A percentile compares a stretch with the other conserved stretches of the same genome.
phyloP scores from a whole-genome alignment of 1,140 invertebrate genomes.

The Schlechtendalia chinensis region DNA sequence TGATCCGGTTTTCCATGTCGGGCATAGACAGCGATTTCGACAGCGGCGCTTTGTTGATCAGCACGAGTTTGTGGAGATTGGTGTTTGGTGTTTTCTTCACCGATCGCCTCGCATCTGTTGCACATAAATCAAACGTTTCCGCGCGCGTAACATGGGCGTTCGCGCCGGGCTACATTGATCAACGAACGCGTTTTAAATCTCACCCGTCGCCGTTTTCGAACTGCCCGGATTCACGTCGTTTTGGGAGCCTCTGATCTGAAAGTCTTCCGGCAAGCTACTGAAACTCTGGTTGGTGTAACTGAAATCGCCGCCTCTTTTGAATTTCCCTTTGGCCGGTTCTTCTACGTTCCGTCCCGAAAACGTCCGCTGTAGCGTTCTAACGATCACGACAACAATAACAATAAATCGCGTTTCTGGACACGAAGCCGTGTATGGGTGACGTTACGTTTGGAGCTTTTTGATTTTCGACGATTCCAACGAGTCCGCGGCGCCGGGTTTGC shows the following conservation, averaged over 20 bases:
- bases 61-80: slow-evolving; percentile 58
- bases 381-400: too few relatives aligned
- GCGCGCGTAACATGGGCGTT: too few relatives aligned
- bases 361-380: slow-evolving; percentile 58
- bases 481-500: slow-evolving; percentile 54
- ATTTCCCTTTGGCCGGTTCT: slow-evolving; percentile 59
- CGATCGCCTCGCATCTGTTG: slow-evolving; percentile 26
- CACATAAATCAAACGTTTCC: too few relatives aligned
- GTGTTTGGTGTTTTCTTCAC: slow-evolving; percentile 55
- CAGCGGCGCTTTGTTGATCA: slow-evolving; percentile 61
- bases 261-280: slow-evolving; percentile 54
- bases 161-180: too few relatives aligned
- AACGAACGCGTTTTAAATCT: too few relatives aligned
- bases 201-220: slow-evolving; percentile 51
- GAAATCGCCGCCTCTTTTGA: slow-evolving; percentile 50
- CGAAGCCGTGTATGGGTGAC: not conserved
- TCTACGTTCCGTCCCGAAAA: slow-evolving; percentile 57
- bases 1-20: slow-evolving; percentile 72
- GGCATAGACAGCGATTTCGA: slow-evolving; percentile 80
- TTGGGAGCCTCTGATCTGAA: slow-evolving; percentile 53
- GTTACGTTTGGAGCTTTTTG: slow-evolving; percentile 45
- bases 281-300: slow-evolving; percentile 64
- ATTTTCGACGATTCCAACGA: slow-evolving; percentile 34
- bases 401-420: not conserved
- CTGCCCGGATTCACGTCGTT: slow-evolving; percentile 51